Percentiles rank a stretch among this genome's conserved stretches.
phyloP scores from a whole-genome alignment of 2,888 invertebrate species.

The Dorcus hopei region DNA sequence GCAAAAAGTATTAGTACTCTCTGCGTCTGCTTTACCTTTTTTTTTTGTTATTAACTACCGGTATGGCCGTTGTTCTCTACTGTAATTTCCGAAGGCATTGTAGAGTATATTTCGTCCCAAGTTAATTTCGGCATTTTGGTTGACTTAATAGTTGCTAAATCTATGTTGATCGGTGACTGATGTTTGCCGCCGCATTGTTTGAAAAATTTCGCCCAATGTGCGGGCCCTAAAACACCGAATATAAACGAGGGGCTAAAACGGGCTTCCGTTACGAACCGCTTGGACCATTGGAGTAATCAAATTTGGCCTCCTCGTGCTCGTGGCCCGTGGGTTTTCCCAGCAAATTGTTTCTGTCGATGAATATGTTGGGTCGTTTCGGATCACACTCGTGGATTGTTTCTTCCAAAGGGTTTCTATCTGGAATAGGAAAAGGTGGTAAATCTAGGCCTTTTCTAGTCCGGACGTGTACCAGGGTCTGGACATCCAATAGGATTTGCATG shows the following conservation, averaged over 20 bases:
- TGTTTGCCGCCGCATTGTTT: slow-evolving; percentile 28
- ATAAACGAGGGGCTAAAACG: neutral
- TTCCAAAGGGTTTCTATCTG: slow-evolving; percentile 10
- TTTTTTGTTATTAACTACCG: slow-evolving; percentile 44
- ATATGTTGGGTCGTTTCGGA: slow-evolving; percentile 24
- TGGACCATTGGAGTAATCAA: slow-evolving; percentile 7
- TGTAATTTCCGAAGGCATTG: slow-evolving; percentile 59
- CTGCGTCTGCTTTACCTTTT: too few species aligned
- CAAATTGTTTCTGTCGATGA: slow-evolving; percentile 24
- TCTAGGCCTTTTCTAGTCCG: too few species aligned
- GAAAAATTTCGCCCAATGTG: slow-evolving; percentile 25
- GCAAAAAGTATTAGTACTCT: neutral
- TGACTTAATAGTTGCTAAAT: slow-evolving; percentile 39
- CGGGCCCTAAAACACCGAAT: slow-evolving; percentile 19
- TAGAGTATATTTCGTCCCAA: slow-evolving; percentile 56
- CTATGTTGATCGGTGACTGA: slow-evolving; percentile 51
- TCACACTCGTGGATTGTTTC: slow-evolving; percentile 3
- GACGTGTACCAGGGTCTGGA: too few species aligned
- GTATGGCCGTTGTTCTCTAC: slow-evolving; percentile 64
- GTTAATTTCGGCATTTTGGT: slow-evolving; percentile 51
- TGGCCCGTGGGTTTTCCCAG: slow-evolving; percentile 16
- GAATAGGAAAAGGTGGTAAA: neutral
- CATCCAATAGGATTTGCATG: too few species aligned
- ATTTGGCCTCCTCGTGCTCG: neutral
- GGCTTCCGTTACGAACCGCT: slow-evolving; percentile 3